Base-by-base conservation (phyloP, 2,888 invertebrate species). In the Parascotia fuliginaria region DNA sequence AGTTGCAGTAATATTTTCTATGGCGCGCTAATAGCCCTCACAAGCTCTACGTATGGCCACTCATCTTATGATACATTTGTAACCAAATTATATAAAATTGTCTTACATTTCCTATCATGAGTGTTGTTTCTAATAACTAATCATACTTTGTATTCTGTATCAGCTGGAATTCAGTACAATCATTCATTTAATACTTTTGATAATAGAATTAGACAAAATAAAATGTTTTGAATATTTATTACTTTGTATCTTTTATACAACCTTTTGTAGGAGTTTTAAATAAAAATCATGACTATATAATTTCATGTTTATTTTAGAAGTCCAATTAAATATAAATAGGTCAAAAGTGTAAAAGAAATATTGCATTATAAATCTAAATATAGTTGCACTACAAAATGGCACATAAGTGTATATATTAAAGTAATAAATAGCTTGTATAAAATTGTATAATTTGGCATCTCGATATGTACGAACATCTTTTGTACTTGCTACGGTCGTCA, bases 121-220 rank as follows among this genome's bases (percentile, higher is more conserved):
- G 64, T 64, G 58, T 61, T 53, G 55, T 68, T 55, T 65, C 32
- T 50, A 46, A 53, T 54, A 13, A 4, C 7, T 24, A 24, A 24
- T 24, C 24, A 31, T 31, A 31, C 4, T 7, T 53, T 55, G 43
- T 63, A 54, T 59, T 59, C 56, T 62, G 55, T 62, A 55, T 54
- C 46, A 32, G 38, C 27, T 72, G 58, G 46, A 61, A 65, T 73
- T 73, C 69, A 69, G 64, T 54, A 70, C 81, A 89, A 85, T 86
- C 79, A 79, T 86, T 83, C 81, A 82, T 76, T 81, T 70, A 75
- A 78, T 67, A 69, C 54, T 80, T 84, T 84, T 82, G 80, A 85
- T 85, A 75, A 79, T 89, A 89, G 87, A 85, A 78, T 85, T 89
- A 89, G 89, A 83, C n/a, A 63, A 68, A 87, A 84, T 83, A 88